Evolutionary conservation across 2,888 invertebrate species (phyloP).

Genomic region (Conomelus anceps): DNA sequence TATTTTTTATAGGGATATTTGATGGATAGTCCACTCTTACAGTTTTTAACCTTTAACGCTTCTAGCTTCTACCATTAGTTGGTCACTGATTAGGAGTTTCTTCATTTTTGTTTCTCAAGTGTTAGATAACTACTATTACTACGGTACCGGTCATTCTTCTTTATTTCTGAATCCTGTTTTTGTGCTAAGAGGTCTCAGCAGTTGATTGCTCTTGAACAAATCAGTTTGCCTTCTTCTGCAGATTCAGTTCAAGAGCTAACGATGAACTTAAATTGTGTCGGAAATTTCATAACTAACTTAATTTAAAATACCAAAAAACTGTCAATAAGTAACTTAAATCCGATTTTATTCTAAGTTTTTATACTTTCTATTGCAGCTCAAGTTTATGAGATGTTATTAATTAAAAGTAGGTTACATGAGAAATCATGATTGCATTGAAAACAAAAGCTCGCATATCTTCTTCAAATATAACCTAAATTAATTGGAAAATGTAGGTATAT

Average conservation of each 20-base stretch:
- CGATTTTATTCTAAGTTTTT: too few species aligned
- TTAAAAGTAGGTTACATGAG: background rate
- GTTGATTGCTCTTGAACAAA: background rate
- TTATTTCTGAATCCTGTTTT: background rate
- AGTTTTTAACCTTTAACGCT: background rate
- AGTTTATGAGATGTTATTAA: background rate
- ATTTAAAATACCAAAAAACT: too few species aligned
- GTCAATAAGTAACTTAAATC: too few species aligned
- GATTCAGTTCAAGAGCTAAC: background rate
- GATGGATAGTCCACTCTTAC: background rate
- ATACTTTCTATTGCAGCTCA: background rate
- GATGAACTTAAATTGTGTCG: background rate
- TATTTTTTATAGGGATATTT: too few species aligned
- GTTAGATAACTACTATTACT: background rate
- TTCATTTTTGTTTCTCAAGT: background rate
- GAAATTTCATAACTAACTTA: background rate
- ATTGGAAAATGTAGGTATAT: too few species aligned
- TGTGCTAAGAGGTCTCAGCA: background rate
- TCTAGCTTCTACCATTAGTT: background rate
- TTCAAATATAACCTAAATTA: too few species aligned
- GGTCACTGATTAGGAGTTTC: background rate
- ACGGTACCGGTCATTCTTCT: background rate
- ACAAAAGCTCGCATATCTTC: background rate
- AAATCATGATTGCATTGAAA: background rate
- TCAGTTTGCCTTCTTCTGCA: background rate